These are phyloP conservation scores for Leptothorax acervorum DNA, from an alignment of 2,888 invertebrate genomes.

Conservation along the genomic window DNA sequence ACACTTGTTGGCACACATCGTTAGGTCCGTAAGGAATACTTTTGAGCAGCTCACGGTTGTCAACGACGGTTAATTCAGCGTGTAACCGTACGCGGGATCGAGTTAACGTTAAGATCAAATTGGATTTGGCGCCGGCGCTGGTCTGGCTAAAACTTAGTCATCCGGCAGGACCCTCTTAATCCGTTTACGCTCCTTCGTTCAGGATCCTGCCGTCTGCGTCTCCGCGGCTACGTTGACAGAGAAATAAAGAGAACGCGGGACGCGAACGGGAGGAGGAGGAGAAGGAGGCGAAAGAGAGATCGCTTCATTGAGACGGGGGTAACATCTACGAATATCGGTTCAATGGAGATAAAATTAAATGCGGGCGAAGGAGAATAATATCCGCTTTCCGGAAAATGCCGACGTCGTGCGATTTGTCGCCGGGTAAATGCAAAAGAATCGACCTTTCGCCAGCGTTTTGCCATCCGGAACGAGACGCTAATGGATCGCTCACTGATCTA, in stretches of 20 bases:
- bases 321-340: conserved; percentile 42
- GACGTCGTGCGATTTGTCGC: conserved; percentile 24
- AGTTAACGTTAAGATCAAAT: conserved; percentile 84
- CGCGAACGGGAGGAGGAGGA: neutral
- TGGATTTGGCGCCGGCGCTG: conserved; percentile 81
- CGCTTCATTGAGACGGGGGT: conserved; percentile 30
- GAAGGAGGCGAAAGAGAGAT: conserved; percentile 4
- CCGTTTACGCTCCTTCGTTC: conserved; percentile 79
- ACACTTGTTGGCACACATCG: conserved; percentile 65
- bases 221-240: conserved; percentile 54
- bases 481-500: neutral
- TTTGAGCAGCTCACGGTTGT: conserved; percentile 61
- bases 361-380: conserved; percentile 47
- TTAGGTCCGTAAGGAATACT: conserved; percentile 48
- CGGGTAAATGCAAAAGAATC: neutral
- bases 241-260: conserved; percentile 61
- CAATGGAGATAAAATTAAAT: conserved; percentile 50
- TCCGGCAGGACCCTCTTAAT: conserved; percentile 83
- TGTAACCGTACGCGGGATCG: conserved; percentile 83
- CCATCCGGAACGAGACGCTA: neutral
- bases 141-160: conserved; percentile 82
- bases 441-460: neutral
- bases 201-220: conserved; percentile 65
- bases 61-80: conserved; percentile 81
- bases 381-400: conserved; percentile 40